Conservation (phyloP, 1,140 invertebrate species). For the Oppia nitens region DNA sequence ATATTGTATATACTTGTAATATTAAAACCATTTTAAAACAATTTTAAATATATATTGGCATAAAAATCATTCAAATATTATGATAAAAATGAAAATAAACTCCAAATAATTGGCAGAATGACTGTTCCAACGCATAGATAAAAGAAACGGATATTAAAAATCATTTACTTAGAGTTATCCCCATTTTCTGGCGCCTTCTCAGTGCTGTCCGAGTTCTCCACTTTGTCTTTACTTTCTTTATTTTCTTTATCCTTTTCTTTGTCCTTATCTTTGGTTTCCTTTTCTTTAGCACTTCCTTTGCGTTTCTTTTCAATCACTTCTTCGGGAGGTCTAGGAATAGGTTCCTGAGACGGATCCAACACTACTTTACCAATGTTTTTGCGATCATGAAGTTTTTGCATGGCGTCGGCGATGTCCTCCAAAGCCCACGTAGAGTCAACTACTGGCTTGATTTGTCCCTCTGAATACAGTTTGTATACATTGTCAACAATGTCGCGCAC, state of each 20-base stretch:
- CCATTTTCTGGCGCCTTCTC: neutral
- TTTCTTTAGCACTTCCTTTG: conserved; percentile 17
- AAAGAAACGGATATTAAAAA: too few species aligned
- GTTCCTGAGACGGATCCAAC: conserved; percentile 53
- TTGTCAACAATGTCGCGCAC: conserved; percentile 47
- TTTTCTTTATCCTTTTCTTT: conserved; percentile 16
- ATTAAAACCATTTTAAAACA: too few species aligned
- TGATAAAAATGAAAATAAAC: too few species aligned
- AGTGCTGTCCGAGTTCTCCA: neutral
- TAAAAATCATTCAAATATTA: too few species aligned
- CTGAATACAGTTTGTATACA: conserved; percentile 53
- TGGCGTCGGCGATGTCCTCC: conserved; percentile 65
- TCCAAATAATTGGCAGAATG: too few species aligned
- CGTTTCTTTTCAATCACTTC: conserved; percentile 17
- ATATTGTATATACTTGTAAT: too few species aligned
- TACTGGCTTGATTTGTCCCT: conserved; percentile 57
- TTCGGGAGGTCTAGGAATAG: conserved; percentile 22
- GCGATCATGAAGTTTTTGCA: conserved; percentile 79
- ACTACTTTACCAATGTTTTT: conserved; percentile 78
- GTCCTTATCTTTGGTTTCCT: conserved; percentile 13
- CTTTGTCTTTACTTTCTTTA: neutral
- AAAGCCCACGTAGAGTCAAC: conserved; percentile 70
- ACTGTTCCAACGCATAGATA: too few species aligned
- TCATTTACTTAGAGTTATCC: neutral
- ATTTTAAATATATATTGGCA: too few species aligned